phyloP scores from a whole-genome alignment of 92 coral and sea anemone genomes.

The Epizoanthus rinbou region DNA sequence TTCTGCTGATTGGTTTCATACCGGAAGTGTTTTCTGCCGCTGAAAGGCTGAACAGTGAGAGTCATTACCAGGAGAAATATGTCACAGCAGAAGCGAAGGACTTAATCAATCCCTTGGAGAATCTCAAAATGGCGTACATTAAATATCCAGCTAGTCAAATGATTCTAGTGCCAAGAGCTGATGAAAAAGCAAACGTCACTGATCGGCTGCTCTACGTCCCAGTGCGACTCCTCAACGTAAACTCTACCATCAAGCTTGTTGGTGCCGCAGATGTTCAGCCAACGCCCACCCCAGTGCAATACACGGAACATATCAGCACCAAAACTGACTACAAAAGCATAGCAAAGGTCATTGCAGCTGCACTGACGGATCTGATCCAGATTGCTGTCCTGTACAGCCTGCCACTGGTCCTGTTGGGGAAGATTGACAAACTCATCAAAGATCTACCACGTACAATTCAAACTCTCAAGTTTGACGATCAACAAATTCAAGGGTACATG shows the following conservation, averaged over 20 bases:
- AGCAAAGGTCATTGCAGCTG: constrained; percentile 36
- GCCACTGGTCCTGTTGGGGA: constrained; percentile 66
- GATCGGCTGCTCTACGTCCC: not conserved
- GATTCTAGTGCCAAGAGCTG: constrained; percentile 1
- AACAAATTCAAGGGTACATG: constrained; percentile 42
- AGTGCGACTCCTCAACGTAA: not conserved
- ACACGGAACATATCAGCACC: not conserved
- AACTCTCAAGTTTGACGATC: constrained; percentile 60
- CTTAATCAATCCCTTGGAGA: not conserved
- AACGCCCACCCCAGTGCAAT: not conserved
- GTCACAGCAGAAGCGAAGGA: not conserved
- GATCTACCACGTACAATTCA: constrained; percentile 53
- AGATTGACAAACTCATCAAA: constrained; percentile 55
- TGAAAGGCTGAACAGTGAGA: constrained; percentile 59
- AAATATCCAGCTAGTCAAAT: not conserved
- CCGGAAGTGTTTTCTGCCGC: constrained; percentile 57
- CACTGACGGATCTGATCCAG: constrained; percentile 52
- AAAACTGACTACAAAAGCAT: constrained; percentile 38
- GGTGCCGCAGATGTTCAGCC: not conserved
- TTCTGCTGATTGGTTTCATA: constrained; percentile 49
- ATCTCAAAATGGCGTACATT: not conserved
- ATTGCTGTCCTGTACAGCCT: constrained; percentile 71
- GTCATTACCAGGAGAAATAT: constrained; percentile 33
- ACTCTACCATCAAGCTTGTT: not conserved
- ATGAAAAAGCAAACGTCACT: not conserved